phyloP scores from a whole-genome alignment of 1,140 invertebrate genomes.

The Eriosoma lanigerum region DNA sequence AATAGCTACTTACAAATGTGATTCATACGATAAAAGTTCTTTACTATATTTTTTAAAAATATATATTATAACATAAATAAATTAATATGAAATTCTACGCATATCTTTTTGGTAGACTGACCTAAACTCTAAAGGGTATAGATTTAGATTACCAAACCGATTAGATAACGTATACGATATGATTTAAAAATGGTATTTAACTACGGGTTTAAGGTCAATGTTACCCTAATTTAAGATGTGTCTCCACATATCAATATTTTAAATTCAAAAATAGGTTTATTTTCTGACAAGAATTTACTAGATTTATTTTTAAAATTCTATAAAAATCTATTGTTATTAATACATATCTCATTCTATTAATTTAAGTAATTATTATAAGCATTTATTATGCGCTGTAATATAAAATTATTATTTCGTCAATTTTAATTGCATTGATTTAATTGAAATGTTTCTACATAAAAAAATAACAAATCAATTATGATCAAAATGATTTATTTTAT shows the following conservation, averaged over 20 bases:
- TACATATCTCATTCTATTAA: too few relatives aligned
- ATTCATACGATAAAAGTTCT: neutral
- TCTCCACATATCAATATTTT: neutral
- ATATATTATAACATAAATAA: neutral
- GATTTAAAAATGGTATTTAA: neutral
- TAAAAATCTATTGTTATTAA: too few relatives aligned
- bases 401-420: conserved; percentile 12
- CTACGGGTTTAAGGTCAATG: neutral
- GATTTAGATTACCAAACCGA: neutral
- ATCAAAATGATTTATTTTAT: too few relatives aligned
- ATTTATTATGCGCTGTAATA: neutral
- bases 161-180: conserved; percentile 13
- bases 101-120: conserved; percentile 5
- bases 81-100: neutral
- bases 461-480: too few relatives aligned
- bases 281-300: too few relatives aligned
- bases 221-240: neutral
- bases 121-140: conserved; percentile 1
- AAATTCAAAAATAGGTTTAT: too few relatives aligned
- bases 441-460: neutral
- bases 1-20: neutral
- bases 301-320: too few relatives aligned
- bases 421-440: neutral
- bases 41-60: neutral
- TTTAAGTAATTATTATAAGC: too few relatives aligned